Percentiles rank a stretch among this genome's conserved stretches.
phyloP scores from a whole-genome alignment of 2,113 vertebrate species.

The crab-eating macaque (Macaca fascicularis) region T2T-MFA8v1.1 NC_088389.1:49830001-49830500 shows the following conservation, averaged over 20 bases:
- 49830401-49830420: background rate
- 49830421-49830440: background rate
- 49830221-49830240: background rate
- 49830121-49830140: background rate
- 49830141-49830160: background rate
- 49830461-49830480: background rate
- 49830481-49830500: background rate
- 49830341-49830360: background rate
- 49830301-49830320: background rate
- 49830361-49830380: background rate
- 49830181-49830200: background rate
- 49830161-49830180: background rate
- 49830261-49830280: background rate
- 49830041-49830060: background rate
- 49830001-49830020: background rate
- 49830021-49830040: background rate
- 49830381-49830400: background rate
- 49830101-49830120: background rate
- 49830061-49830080: background rate
- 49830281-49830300: background rate
- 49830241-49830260: constrained; percentile 4
- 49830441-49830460: background rate
- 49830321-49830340: background rate
- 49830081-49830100: background rate
- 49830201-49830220: background rate